Evolutionary conservation across 1,140 invertebrate species (phyloP).

Genomic region (Drosophila pseudoananassae): DNA sequence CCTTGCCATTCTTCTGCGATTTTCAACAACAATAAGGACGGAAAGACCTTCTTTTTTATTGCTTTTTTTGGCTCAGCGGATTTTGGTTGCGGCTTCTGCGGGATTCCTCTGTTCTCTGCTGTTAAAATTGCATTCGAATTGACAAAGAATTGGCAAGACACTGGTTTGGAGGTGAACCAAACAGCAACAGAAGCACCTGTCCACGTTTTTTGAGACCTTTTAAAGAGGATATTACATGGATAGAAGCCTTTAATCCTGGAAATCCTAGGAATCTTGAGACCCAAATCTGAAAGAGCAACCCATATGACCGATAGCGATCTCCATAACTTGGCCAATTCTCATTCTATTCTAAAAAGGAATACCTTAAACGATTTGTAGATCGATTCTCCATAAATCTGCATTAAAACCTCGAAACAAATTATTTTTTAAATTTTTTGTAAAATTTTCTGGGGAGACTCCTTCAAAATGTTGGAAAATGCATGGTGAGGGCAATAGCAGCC

Average conservation of each 20-base stretch:
- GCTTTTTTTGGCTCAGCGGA: slow-evolving; percentile 31
- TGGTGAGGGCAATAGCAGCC: too few species aligned
- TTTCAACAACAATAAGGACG: slow-evolving; percentile 39
- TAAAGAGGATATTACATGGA: slow-evolving; percentile 5
- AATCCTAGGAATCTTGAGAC: background rate
- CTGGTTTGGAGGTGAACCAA: slow-evolving; percentile 23
- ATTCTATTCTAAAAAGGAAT: too few species aligned
- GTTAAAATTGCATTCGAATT: slow-evolving; percentile 51
- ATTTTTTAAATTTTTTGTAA: too few species aligned
- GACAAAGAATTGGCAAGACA: slow-evolving; percentile 44
- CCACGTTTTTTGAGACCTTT: slow-evolving; percentile 2
- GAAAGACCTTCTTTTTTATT: slow-evolving; percentile 15
- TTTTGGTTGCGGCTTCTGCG: slow-evolving; percentile 53
- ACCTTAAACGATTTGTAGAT: too few species aligned
- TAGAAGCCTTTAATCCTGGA: background rate
- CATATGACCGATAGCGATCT: too few species aligned
- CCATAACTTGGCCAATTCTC: too few species aligned
- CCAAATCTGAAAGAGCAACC: too few species aligned
- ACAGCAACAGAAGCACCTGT: slow-evolving; percentile 44
- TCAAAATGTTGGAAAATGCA: too few species aligned
- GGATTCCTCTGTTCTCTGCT: slow-evolving; percentile 36
- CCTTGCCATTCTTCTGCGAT: slow-evolving; percentile 29
- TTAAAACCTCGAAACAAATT: too few species aligned
- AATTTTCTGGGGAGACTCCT: too few species aligned
- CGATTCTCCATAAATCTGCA: too few species aligned